Conservation (phyloP, 2,797 vertebrate genomes). For the Melanotaenia nigrans region DNA sequence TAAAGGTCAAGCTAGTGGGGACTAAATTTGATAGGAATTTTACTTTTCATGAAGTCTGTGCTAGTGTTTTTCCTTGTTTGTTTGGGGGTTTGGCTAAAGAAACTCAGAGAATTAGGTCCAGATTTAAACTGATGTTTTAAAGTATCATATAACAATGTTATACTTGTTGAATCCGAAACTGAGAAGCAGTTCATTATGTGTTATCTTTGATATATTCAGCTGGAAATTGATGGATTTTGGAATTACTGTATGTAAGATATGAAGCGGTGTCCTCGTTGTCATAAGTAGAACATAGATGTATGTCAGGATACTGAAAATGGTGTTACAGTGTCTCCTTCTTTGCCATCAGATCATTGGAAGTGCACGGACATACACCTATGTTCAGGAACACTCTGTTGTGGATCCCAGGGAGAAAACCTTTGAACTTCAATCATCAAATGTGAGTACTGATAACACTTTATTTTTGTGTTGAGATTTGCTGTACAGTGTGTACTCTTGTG, state of each 20-base stretch:
- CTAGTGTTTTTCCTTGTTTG: neutral
- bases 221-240: neutral
- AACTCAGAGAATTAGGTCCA: neutral
- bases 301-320: neutral
- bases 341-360: slow-evolving; percentile 90
- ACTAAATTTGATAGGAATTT: neutral
- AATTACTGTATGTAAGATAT: neutral
- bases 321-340: slow-evolving; percentile 1
- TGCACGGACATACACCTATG: slow-evolving; percentile 89
- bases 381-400: slow-evolving; percentile 95
- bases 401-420: slow-evolving; percentile 90
- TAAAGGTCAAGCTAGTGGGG: neutral
- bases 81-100: neutral
- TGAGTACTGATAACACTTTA: slow-evolving; percentile 75
- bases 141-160: neutral
- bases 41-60: neutral
- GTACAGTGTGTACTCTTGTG: neutral
- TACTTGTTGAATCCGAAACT: neutral
- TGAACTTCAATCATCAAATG: slow-evolving; percentile 94
- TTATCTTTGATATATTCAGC: neutral
- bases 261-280: neutral
- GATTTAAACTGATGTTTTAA: neutral
- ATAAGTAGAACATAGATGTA: neutral
- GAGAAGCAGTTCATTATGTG: neutral
- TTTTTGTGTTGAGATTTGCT: neutral